A percentile compares a stretch with the other conserved stretches of the same genome.
phyloP scores from a whole-genome alignment of 2,113 vertebrate species.

The Phasianus colchicus region DNA sequence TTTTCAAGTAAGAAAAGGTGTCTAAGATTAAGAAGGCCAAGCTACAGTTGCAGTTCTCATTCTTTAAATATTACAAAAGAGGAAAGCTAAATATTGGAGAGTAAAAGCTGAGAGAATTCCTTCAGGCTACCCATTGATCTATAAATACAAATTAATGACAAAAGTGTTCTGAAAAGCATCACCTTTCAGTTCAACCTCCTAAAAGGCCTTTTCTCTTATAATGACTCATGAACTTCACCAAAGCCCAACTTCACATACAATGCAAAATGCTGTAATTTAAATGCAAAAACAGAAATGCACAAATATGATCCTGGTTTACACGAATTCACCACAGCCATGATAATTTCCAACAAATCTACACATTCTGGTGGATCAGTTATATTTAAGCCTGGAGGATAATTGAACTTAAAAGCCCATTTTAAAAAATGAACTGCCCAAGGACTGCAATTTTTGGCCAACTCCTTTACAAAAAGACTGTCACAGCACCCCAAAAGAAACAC shows the following conservation, averaged over 20 bases:
- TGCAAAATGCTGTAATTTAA: background rate
- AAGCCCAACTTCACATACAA: background rate
- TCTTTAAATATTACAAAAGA: background rate
- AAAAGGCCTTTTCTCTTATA: background rate
- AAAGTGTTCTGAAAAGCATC: background rate
- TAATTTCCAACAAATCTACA: background rate
- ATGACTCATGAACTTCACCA: conserved; percentile 5
- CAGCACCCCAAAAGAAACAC: background rate
- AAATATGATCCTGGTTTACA: background rate
- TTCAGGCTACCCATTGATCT: background rate
- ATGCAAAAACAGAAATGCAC: background rate
- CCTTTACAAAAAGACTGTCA: background rate
- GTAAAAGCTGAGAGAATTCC: background rate
- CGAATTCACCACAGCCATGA: background rate
- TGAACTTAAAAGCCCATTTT: background rate
- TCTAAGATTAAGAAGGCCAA: background rate
- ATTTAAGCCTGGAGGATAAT: background rate
- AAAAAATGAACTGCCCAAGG: background rate
- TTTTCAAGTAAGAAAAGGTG: background rate
- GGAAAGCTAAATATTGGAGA: background rate
- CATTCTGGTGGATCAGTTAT: background rate
- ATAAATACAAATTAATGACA: background rate
- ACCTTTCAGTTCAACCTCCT: background rate
- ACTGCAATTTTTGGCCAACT: background rate
- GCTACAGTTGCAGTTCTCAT: background rate